These are phyloP conservation scores for Neosilurus mollespiculum DNA, from an alignment of 2,797 vertebrate species.

Conservation along the genomic window DNA sequence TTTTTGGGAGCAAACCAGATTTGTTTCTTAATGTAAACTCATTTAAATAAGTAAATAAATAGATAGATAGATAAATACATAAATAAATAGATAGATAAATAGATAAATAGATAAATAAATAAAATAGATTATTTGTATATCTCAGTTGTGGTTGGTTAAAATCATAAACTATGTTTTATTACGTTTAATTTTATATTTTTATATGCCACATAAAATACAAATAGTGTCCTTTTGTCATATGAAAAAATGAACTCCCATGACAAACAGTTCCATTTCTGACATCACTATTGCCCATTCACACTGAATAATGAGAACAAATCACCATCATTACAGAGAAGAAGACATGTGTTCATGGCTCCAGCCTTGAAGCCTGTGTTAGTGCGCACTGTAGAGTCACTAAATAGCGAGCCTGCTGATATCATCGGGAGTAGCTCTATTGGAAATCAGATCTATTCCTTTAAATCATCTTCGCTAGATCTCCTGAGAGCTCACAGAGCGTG, in stretches of 20 bases:
- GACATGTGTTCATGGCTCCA: constrained; percentile 12
- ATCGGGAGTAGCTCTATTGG: constrained; percentile 4
- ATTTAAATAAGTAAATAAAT: no score
- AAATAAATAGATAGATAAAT: no score
- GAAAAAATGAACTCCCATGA: constrained; percentile 5
- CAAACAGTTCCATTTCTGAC: not conserved
- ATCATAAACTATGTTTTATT: not conserved
- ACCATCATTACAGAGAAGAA: constrained; percentile 10
- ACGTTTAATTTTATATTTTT: not conserved
- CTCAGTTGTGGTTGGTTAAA: not conserved
- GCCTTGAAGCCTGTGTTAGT: constrained; percentile 9
- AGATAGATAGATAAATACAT: no score
- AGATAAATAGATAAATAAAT: no score
- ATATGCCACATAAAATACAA: not conserved
- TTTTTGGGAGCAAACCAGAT: not conserved
- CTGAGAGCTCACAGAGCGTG: not conserved
- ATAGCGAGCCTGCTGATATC: constrained; percentile 23
- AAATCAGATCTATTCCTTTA: constrained; percentile 24
- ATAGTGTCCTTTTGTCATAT: not conserved
- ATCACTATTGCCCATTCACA: constrained; percentile 13
- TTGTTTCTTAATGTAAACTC: not conserved
- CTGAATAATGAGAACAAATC: constrained; percentile 24
- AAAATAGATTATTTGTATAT: not conserved
- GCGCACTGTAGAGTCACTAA: constrained; percentile 3
- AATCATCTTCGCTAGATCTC: constrained; percentile 6